phyloP scores from a whole-genome alignment of 2,797 vertebrate genomes.

The Silurus lanzhouensis region DNA sequence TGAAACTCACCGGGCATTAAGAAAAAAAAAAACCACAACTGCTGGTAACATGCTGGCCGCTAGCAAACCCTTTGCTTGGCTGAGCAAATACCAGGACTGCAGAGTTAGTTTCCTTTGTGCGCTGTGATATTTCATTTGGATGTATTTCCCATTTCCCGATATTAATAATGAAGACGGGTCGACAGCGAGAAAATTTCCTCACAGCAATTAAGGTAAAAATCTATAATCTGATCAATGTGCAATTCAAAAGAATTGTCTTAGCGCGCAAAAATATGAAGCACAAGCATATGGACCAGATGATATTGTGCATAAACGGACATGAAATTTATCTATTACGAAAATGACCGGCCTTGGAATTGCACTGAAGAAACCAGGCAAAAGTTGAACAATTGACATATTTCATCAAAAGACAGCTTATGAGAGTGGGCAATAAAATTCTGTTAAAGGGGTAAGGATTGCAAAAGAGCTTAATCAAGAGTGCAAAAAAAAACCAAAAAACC shows the following conservation, averaged over 20 bases:
- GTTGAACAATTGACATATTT: constrained; percentile 78
- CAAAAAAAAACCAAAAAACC: constrained; percentile 26
- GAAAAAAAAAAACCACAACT: constrained; percentile 10
- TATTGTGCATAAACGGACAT: constrained; percentile 63
- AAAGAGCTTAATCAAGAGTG: constrained; percentile 44
- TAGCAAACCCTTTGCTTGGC: constrained; percentile 9
- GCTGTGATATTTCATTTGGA: constrained; percentile 63
- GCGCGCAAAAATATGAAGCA: constrained; percentile 76
- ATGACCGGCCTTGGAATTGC: constrained; percentile 72
- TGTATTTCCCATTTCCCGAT: constrained; percentile 74
- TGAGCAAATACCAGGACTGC: constrained; percentile 54
- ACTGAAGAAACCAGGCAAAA: constrained; percentile 71
- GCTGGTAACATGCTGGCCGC: constrained; percentile 26
- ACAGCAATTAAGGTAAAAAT: constrained; percentile 80
- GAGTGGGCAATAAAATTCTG: constrained; percentile 54
- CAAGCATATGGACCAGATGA: constrained; percentile 53
- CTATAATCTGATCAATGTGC: constrained; percentile 82
- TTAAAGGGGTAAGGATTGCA: constrained; percentile 45
- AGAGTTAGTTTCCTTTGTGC: constrained; percentile 30
- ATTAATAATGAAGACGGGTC: constrained; percentile 79
- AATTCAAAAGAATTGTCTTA: constrained; percentile 80
- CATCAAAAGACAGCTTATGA: constrained; percentile 66
- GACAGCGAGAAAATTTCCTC: constrained; percentile 73
- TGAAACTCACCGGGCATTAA: constrained; percentile 31
- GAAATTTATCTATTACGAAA: constrained; percentile 67